phyloP scores from a whole-genome alignment of 1,140 invertebrate genomes.

The Drosophila obscura region DNA sequence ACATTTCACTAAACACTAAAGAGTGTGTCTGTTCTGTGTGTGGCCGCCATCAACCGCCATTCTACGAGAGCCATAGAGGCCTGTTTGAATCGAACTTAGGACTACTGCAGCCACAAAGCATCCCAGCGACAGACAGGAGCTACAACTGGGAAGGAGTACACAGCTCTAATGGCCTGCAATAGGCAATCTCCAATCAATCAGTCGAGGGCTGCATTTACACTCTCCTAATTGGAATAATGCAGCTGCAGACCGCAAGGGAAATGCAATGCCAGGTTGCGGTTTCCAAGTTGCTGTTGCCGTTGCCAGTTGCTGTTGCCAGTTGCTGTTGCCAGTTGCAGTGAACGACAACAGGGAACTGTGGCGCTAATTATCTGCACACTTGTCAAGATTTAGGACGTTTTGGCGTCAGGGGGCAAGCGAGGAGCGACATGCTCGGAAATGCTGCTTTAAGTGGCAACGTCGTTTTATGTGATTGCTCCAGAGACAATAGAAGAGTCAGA shows the following conservation, averaged over 20 bases:
- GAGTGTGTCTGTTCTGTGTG: slow-evolving; percentile 33
- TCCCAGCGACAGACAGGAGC: not conserved
- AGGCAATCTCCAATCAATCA: slow-evolving; percentile 43
- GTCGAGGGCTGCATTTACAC: slow-evolving; percentile 37
- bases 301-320: slow-evolving; percentile 5
- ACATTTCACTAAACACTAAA: too few species aligned
- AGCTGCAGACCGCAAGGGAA: slow-evolving; percentile 39
- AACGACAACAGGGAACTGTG: slow-evolving; percentile 1
- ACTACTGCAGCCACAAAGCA: slow-evolving; percentile 19
- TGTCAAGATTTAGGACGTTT: slow-evolving; percentile 51
- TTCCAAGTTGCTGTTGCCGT: slow-evolving; percentile 18
- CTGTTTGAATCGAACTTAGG: slow-evolving; percentile 17
- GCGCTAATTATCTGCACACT: slow-evolving; percentile 60
- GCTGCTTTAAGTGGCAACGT: slow-evolving; percentile 46
- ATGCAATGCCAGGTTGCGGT: slow-evolving; percentile 12
- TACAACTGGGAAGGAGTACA: not conserved
- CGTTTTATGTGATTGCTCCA: slow-evolving; percentile 51
- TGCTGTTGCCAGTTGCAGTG: slow-evolving; percentile 1
- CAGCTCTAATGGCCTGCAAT: not conserved
- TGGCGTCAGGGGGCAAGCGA: slow-evolving; percentile 28
- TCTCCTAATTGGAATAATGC: slow-evolving; percentile 46
- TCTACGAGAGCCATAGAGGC: too few species aligned
- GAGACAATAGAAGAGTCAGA: slow-evolving; percentile 12
- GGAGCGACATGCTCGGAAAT: slow-evolving; percentile 22
- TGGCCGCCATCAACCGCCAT: not conserved